Evolutionary conservation across 2,888 invertebrate genomes (phyloP).

Genomic region (Ophioninae sp.): DNA sequence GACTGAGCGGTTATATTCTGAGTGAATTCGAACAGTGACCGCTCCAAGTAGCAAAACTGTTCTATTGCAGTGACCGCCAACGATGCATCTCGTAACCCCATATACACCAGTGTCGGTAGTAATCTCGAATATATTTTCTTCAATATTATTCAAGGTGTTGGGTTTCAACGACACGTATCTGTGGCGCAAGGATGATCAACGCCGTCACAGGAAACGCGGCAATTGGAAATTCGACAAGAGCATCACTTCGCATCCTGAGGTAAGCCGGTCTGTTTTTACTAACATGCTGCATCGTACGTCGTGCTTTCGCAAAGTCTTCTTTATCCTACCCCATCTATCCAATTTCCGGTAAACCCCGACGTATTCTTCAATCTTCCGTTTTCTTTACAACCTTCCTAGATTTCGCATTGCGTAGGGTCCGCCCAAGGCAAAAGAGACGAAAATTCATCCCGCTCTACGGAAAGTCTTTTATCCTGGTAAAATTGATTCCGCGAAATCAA

Average conservation of each 20-base stretch:
- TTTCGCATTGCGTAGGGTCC: background rate
- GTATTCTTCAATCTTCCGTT: background rate
- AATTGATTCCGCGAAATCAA: conserved; percentile 6
- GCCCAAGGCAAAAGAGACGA: background rate
- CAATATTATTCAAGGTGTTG: conserved; percentile 81
- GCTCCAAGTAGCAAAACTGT: too few species aligned
- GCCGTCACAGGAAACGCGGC: conserved; percentile 84
- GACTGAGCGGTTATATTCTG: too few species aligned
- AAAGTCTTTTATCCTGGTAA: conserved; percentile 8
- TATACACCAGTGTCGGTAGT: too few species aligned
- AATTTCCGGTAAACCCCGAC: background rate
- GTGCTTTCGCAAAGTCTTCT: background rate
- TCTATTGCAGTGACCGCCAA: too few species aligned
- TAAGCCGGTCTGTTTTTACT: conserved; percentile 42
- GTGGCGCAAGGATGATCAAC: conserved; percentile 84
- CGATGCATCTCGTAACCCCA: too few species aligned
- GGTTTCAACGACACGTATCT: conserved; percentile 87
- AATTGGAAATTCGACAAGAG: conserved; percentile 82
- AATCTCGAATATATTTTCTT: background rate
- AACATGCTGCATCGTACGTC: background rate
- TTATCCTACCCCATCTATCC: background rate
- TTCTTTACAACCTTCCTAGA: background rate
- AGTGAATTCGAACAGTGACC: too few species aligned
- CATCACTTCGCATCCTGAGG: conserved; percentile 74
- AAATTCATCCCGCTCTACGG: background rate